A percentile compares a stretch with the other conserved stretches of the same genome.
Conservation (phyloP, 2,888 invertebrate genomes). For the Drosophila engyochracea region DNA sequence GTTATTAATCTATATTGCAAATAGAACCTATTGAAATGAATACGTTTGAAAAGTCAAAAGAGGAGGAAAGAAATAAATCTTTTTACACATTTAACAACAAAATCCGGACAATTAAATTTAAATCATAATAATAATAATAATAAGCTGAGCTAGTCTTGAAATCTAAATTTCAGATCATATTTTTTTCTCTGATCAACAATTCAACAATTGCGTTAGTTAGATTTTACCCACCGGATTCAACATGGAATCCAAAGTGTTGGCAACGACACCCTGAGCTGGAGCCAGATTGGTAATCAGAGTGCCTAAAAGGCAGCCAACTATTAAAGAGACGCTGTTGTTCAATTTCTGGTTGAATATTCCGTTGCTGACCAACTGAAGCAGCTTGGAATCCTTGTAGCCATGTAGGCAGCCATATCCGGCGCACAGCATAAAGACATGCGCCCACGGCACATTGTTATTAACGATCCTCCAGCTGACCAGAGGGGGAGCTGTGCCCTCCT, state of each 20-base stretch:
- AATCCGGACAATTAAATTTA: not conserved
- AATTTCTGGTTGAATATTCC: not conserved
- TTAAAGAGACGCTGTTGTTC: rapidly evolving
- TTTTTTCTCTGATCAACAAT: no score
- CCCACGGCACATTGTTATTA: constrained; percentile 48
- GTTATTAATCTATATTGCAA: not conserved
- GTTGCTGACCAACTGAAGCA: constrained; percentile 5
- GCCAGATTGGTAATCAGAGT: constrained; percentile 22
- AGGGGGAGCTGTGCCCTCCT: constrained; percentile 30
- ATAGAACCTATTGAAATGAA: not conserved
- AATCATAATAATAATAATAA: not conserved
- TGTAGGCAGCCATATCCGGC: constrained; percentile 17
- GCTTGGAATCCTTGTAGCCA: constrained; percentile 10
- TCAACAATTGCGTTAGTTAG: no score
- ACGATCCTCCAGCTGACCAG: constrained; percentile 55
- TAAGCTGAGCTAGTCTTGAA: not conserved
- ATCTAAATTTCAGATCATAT: not conserved
- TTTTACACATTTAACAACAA: not conserved
- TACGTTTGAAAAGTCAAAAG: not conserved
- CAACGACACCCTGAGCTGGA: constrained; percentile 31
- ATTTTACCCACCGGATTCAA: constrained; percentile 24
- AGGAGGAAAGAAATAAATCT: not conserved
- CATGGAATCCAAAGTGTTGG: not conserved
- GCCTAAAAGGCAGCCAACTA: constrained; percentile 12
- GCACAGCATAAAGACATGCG: constrained; percentile 53